Evolutionary conservation across 92 coral and sea anemone species (phyloP), one percentile per base, ranked within the genome.

Genomic region (Scolanthus callimorphus): DNA sequence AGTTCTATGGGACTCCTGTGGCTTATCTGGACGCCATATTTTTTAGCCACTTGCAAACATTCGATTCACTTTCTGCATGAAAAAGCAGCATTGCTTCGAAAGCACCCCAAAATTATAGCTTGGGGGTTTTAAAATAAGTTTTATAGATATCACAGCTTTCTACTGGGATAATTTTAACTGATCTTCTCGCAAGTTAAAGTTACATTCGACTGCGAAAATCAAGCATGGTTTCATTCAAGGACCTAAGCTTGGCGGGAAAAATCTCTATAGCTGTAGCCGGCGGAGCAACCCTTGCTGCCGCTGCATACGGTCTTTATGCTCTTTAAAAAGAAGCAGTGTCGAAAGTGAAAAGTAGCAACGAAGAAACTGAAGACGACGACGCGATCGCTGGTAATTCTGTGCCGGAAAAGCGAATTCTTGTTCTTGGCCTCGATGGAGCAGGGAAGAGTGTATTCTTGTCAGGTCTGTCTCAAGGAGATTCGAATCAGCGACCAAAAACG

Each of bases 371-470:
- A 29, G 84, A 68, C 53, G 72, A 65, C 23, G 72, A 57, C 17
- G 60, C 67, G 26, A 55, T 41, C 19, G 41, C 41, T 34, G 41
- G 41, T 6, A 34, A 34, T 34, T 34, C 41, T 6, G 23, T 46
- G 4, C 51, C 73, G 1, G 89, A 85, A 55, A 91, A 91, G 62
- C 76, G 76, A 39, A 79, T 91, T 49, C 55, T 91, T 39, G 86
- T 91, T 19, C 39, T 91, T 49, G 97, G 97, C 20, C 64, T 91
- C 11, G 89, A 83, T 43, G 86, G 83, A 10, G 77, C 91, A 2
- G 97, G 97, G 23, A 91, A 91, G 39, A 91, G 89, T 31, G 81
- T 90, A 44, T 91, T 91, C 50, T 71, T 91, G 27, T 80, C 96
- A 20, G 96, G 89, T 28, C 60, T 91, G 49, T 84, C 97, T 1